Conservation (phyloP, 2,797 vertebrate species). For the Merluccius polli region DNA sequence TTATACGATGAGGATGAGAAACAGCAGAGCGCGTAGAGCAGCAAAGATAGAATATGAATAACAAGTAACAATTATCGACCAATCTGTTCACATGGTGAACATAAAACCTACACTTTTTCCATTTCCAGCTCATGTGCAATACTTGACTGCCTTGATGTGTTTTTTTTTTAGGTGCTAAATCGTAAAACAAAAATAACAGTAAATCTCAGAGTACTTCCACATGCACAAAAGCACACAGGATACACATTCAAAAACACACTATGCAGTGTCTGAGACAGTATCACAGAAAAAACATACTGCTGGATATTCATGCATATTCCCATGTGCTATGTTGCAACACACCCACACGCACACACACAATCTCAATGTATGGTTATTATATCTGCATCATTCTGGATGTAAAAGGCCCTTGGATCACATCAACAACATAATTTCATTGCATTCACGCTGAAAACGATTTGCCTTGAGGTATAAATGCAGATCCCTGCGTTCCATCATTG, state of each 20-base stretch:
- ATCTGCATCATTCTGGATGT: no score
- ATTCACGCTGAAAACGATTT: no score
- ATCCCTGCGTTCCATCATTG: constrained; percentile 43
- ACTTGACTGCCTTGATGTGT: neutral
- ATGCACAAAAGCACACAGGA: neutral
- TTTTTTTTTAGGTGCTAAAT: no score
- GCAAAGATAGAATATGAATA: neutral
- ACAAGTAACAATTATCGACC: neutral
- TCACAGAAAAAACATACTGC: neutral
- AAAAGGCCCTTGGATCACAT: no score
- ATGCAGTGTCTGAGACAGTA: no score
- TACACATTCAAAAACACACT: no score
- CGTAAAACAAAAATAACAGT: no score
- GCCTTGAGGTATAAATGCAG: no score
- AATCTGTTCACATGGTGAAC: neutral
- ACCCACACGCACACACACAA: no score
- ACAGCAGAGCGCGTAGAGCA: neutral
- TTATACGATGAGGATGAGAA: neutral
- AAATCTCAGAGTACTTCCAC: no score
- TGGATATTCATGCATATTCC: neutral
- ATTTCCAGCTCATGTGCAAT: neutral
- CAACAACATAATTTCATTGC: no score
- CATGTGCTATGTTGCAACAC: neutral
- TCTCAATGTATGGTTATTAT: no score
- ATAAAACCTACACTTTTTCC: neutral